Evolutionary conservation across 2,797 vertebrate species (phyloP).

Genomic region (Columba guinea): DNA sequence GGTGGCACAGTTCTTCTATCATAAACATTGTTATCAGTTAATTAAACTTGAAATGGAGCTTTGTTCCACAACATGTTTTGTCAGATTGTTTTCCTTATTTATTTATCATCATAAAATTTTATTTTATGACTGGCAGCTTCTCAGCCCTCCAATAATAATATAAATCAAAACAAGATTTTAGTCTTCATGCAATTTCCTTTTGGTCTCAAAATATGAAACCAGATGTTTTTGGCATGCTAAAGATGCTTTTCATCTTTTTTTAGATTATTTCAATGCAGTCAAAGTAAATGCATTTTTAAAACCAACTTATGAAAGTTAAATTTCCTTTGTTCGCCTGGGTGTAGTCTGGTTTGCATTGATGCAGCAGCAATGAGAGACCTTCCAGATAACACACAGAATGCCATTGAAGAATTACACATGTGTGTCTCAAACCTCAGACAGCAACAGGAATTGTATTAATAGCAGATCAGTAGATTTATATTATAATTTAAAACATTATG

Average conservation of each 20-base stretch:
- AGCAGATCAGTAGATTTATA: conserved; percentile 69
- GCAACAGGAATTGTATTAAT: conserved; percentile 72
- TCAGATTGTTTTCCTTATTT: conserved; percentile 86
- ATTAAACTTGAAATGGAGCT: conserved; percentile 85
- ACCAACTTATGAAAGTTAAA: conserved; percentile 91
- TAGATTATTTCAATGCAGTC: conserved; percentile 83
- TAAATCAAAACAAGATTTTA: conserved; percentile 98
- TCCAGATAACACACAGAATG: conserved; percentile 78
- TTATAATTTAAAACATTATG: conserved; percentile 59
- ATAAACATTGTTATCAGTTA: conserved; percentile 90
- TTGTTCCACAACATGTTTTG: conserved; percentile 82
- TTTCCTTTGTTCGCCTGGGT: conserved; percentile 89
- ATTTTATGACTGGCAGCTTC: conserved; percentile 86
- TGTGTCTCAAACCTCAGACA: conserved; percentile 71
- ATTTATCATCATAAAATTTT: conserved; percentile 87
- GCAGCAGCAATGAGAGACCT: conserved; percentile 83
- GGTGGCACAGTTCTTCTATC: conserved; percentile 83
- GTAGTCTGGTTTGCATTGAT: conserved; percentile 98
- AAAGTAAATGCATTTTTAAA: conserved; percentile 90
- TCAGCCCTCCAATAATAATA: conserved; percentile 90
- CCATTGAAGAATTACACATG: conserved; percentile 74
- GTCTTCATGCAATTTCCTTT: conserved; percentile 97
- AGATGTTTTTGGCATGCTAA: conserved; percentile 95
- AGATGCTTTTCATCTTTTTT: conserved; percentile 94
- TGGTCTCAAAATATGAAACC: conserved; percentile 92